Conservation (phyloP, 2,888 invertebrate genomes). For the Diadromus collaris region DNA sequence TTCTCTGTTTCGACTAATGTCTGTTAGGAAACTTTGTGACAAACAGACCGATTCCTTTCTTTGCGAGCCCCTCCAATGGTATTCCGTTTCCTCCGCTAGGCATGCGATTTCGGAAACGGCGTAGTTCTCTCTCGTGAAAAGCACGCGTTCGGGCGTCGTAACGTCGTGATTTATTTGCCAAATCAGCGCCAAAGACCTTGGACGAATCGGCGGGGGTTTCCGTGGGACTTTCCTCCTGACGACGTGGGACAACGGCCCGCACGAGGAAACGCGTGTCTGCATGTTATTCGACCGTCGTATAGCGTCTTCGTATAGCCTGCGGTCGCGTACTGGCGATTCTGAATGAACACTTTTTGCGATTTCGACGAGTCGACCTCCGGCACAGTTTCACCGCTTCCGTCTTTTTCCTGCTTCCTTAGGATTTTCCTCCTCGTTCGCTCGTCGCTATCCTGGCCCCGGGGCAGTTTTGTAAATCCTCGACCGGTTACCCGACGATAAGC, state of each 20-base stretch:
- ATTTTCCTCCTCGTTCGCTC: constrained; percentile 1
- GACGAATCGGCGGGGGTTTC: constrained; percentile 7
- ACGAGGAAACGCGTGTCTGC: constrained; percentile 14
- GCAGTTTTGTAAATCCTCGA: background rate
- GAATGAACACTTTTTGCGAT: constrained; percentile 32
- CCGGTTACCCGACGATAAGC: constrained; percentile 19
- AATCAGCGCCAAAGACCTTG: constrained; percentile 17
- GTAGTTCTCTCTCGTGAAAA: background rate
- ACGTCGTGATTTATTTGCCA: constrained; percentile 20
- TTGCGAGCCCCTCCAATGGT: background rate
- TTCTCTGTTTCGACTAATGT: background rate
- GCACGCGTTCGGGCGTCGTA: constrained; percentile 4
- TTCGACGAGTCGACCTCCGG: constrained; percentile 21
- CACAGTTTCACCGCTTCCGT: constrained; percentile 47
- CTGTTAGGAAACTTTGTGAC: background rate
- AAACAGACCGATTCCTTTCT: constrained; percentile 5
- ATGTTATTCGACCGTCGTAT: constrained; percentile 8
- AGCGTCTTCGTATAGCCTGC: background rate
- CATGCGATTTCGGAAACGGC: constrained; percentile 12
- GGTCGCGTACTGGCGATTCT: constrained; percentile 36
- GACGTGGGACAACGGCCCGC: constrained; percentile 15
- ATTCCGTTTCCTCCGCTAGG: background rate
- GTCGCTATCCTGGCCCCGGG: background rate
- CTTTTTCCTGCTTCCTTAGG: constrained; percentile 10
- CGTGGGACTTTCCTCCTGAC: constrained; percentile 36